Evolutionary conservation across 2,797 vertebrate genomes (phyloP).

Genomic region (Sphaeramia orbicularis): DNA sequence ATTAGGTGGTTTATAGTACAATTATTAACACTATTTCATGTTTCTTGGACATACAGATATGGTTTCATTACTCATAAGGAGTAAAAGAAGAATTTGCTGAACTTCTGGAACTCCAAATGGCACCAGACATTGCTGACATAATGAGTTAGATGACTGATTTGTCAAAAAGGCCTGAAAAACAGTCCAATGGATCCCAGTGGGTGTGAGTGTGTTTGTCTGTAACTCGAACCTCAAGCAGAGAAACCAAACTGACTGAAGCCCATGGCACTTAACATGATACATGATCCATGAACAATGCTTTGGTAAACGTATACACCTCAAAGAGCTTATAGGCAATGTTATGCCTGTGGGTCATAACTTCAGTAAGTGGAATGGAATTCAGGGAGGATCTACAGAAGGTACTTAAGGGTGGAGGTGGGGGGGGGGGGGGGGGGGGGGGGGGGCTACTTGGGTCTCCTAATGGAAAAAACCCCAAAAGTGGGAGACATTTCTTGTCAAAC

Average conservation of each 20-base stretch:
- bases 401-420: background rate
- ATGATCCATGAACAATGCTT: slow-evolving; percentile 49
- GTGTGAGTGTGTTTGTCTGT: slow-evolving; percentile 18
- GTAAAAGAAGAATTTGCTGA: background rate
- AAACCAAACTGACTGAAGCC: slow-evolving; percentile 34
- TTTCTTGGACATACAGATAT: background rate
- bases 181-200: slow-evolving; percentile 8
- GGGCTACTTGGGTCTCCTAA: slow-evolving; percentile 8
- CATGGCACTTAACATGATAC: slow-evolving; percentile 49
- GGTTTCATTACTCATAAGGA: background rate
- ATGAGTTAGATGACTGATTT: background rate
- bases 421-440: background rate
- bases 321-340: slow-evolving; percentile 35
- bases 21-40: background rate
- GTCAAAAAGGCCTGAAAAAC: background rate
- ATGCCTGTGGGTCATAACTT: slow-evolving; percentile 28
- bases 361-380: slow-evolving; percentile 42
- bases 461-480: slow-evolving; percentile 17
- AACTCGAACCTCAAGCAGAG: slow-evolving; percentile 23
- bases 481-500: slow-evolving; percentile 30
- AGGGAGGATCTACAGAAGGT: slow-evolving; percentile 17
- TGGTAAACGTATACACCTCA: slow-evolving; percentile 57
- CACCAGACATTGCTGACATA: background rate
- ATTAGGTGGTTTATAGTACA: slow-evolving; percentile 7
- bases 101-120: background rate